Conservation (phyloP, 2,113 vertebrate genomes). For the Strix aluco region DNA sequence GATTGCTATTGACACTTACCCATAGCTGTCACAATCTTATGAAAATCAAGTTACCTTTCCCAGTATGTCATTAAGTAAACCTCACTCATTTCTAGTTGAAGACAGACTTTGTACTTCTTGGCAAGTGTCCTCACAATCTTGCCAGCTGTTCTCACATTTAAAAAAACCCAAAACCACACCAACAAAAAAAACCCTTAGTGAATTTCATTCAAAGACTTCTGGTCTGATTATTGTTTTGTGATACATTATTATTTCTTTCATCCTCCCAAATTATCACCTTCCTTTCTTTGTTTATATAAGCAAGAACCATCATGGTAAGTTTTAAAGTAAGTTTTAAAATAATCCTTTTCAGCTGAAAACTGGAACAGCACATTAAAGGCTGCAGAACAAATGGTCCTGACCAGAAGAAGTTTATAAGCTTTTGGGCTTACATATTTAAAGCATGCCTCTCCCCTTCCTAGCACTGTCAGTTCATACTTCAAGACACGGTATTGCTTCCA, state of each 20-base stretch:
- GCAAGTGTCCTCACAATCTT: not conserved
- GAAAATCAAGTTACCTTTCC: not conserved
- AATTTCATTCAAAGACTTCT: not conserved
- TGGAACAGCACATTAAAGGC: not conserved
- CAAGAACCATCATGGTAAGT: not conserved
- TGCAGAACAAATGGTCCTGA: not conserved
- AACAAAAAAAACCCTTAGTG: too few relatives aligned
- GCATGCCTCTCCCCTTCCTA: not conserved
- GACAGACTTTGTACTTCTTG: not conserved
- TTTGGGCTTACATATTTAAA: not conserved
- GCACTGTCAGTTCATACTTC: not conserved
- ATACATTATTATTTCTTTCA: not conserved
- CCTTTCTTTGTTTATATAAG: not conserved
- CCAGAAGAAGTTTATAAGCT: not conserved
- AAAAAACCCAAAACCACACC: not conserved
- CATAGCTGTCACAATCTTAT: not conserved
- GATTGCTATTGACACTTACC: not conserved
- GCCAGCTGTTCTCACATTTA: not conserved
- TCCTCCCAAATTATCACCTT: not conserved
- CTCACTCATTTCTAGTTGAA: not conserved
- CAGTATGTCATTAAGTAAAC: not conserved
- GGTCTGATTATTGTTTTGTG: not conserved
- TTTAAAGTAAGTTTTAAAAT: not conserved
- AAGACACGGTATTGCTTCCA: not conserved
- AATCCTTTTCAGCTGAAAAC: not conserved